Conservation (phyloP, 2,113 vertebrate genomes). For the Ascaphus truei region DNA sequence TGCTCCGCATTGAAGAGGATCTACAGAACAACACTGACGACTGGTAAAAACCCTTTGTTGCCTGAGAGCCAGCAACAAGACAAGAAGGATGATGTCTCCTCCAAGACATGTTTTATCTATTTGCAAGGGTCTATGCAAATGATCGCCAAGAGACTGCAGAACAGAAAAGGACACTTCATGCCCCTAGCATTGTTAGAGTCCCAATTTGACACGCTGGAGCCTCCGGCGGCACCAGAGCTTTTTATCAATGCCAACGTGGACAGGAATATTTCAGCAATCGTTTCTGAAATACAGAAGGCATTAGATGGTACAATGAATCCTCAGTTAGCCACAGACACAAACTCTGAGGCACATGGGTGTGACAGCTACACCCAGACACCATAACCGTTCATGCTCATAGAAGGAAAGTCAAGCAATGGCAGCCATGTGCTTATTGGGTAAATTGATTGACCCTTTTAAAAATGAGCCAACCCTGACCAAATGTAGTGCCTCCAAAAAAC, state of each 20-base stretch:
- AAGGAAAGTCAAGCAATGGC: too few species aligned
- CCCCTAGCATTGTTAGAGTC: conserved; percentile 69
- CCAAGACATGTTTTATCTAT: conserved; percentile 71
- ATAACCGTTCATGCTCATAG: too few species aligned
- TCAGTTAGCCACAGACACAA: too few species aligned
- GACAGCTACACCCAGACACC: too few species aligned
- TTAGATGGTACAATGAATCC: conserved; percentile 36
- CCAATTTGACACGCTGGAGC: conserved; percentile 78
- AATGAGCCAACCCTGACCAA: too few species aligned
- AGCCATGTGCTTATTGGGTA: too few species aligned
- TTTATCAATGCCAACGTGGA: conserved; percentile 68
- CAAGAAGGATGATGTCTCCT: neutral
- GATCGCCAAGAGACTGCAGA: conserved; percentile 65
- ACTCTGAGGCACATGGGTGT: too few species aligned
- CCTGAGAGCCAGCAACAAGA: neutral
- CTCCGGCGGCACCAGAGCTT: conserved; percentile 67
- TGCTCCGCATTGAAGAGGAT: conserved; percentile 83
- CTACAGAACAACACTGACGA: conserved; percentile 69
- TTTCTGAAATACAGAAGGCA: conserved; percentile 52
- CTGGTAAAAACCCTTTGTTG: conserved; percentile 48
- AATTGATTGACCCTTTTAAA: too few species aligned
- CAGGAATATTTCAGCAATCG: conserved; percentile 60
- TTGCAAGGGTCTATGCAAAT: conserved; percentile 68
- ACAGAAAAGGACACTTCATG: conserved; percentile 82
- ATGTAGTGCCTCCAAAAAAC: too few species aligned